Evolutionary conservation across 2,888 invertebrate genomes (phyloP), one percentile per base, ranked within the genome.

Genomic region (Tetragonisca angustula): DNA sequence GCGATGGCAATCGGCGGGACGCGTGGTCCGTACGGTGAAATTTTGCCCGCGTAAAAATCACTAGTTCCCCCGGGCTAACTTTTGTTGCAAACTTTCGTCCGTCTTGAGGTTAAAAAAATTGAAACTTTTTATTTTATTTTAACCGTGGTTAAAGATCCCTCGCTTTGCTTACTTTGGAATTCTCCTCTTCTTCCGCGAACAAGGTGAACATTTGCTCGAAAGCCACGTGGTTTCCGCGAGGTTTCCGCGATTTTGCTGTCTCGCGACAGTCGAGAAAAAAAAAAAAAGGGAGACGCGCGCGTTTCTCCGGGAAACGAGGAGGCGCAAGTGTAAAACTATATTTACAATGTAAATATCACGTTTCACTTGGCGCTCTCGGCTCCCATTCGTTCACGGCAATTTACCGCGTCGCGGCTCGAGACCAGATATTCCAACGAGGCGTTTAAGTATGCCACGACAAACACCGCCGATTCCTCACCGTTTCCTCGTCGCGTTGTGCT

Each of bases 301-400:
- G 54, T n/a, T 36, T 50, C 68, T 13, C 65, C 50, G 4, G 56
- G 13, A 5, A n/a, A n/a, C 19, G 59, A 72, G 50, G 83, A 65
- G 59, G 52, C 65, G 52, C 72, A 43, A 52, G 75, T 54, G 65
- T 68, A 62, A 72, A 75, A 78, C 65, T 61, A 81, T 65, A 81
- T 85, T 85, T 85, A 84, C 79, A 88, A 78, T 84, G 84, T 81
- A 81, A 82, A 82, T 86, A 84, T 87, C 87, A 77, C 82, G 82
- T 84, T 88, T 86, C 87, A 80, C 43, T 43, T 43, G 1, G 9
- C 43, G 9, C 65, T 70, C 68, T 56, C 70, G 61, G 54, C 43
- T 82, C 65, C 76, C 87, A 83, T 87, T 81, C 79, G 73, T 85
- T 77, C 49, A 71, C 72, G 59, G 75, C 75, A 79, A 85, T 89